phyloP scores from a whole-genome alignment of 2,888 invertebrate genomes.

The Lasioglossum vierecki region DNA sequence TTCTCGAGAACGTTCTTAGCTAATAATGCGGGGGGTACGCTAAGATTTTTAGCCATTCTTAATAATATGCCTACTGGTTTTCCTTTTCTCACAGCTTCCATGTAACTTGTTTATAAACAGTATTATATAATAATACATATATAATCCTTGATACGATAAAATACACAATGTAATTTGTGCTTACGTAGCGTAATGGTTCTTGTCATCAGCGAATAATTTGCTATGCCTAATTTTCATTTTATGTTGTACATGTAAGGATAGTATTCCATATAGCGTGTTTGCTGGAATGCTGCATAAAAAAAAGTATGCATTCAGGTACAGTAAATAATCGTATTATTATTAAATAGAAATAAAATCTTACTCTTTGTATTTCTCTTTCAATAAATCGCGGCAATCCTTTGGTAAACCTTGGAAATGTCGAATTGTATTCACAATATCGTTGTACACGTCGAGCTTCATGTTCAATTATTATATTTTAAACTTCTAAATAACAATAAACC shows the following conservation, averaged over 20 bases:
- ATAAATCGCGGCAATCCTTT: slow-evolving; percentile 86
- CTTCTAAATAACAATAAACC: not conserved
- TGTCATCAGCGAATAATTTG: slow-evolving; percentile 86
- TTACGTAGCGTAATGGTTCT: slow-evolving; percentile 86
- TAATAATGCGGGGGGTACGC: slow-evolving; percentile 86
- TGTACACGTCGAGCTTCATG: slow-evolving; percentile 83
- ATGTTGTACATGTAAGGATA: slow-evolving; percentile 88
- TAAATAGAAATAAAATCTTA: slow-evolving; percentile 76
- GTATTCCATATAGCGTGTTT: slow-evolving; percentile 89
- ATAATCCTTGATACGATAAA: slow-evolving; percentile 23
- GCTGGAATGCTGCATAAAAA: slow-evolving; percentile 85
- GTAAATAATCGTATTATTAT: not conserved
- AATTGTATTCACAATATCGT: slow-evolving; percentile 86
- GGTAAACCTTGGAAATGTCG: slow-evolving; percentile 85
- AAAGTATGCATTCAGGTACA: not conserved
- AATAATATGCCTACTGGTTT: slow-evolving; percentile 87
- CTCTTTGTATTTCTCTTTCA: slow-evolving; percentile 86
- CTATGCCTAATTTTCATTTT: slow-evolving; percentile 87
- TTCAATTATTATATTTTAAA: slow-evolving; percentile 35
- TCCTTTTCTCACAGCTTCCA: slow-evolving; percentile 81
- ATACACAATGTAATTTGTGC: slow-evolving; percentile 19
- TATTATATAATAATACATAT: slow-evolving; percentile 28
- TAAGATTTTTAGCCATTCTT: slow-evolving; percentile 85
- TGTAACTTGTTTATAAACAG: slow-evolving; percentile 51
- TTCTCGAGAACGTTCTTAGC: slow-evolving; percentile 87